Percentiles rank a stretch among this genome's conserved stretches.
Evolutionary conservation across 2,888 invertebrate species (phyloP).

Genomic region (Drosophila imparisetae): DNA sequence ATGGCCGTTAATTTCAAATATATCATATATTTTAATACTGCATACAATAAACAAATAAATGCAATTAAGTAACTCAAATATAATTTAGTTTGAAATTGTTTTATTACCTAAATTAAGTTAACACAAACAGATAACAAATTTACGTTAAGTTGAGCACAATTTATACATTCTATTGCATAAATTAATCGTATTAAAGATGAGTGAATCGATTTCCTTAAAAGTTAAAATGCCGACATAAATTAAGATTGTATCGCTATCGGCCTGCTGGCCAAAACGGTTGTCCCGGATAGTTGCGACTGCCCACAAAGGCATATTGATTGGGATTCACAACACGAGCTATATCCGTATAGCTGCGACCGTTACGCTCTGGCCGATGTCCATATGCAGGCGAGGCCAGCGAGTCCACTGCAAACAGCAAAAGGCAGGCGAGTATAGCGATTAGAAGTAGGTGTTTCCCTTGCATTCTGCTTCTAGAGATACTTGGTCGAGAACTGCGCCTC

Average conservation of each 20-base stretch:
- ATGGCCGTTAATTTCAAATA: not conserved
- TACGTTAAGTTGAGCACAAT: not conserved
- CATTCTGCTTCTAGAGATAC: slow-evolving; percentile 47
- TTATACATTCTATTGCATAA: not conserved
- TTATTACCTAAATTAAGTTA: not conserved
- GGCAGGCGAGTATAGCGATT: slow-evolving; percentile 31
- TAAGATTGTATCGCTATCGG: slow-evolving; percentile 12
- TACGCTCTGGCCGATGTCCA: slow-evolving; percentile 30
- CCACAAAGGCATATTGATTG: slow-evolving; percentile 86
- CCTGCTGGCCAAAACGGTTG: slow-evolving; percentile 86
- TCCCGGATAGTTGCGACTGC: slow-evolving; percentile 85
- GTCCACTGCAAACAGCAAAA: slow-evolving; percentile 28
- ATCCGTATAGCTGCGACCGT: slow-evolving; percentile 87
- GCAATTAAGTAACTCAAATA: not conserved
- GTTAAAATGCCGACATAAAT: not conserved
- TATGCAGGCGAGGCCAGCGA: slow-evolving; percentile 28
- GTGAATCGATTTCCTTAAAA: not conserved
- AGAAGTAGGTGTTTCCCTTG: slow-evolving; percentile 31
- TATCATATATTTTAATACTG: not conserved
- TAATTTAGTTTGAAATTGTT: not conserved
- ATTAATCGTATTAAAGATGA: slow-evolving; percentile 3
- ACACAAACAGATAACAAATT: not conserved
- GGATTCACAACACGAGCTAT: slow-evolving; percentile 89
- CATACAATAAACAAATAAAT: not conserved
- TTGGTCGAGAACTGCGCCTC: slow-evolving; percentile 50